Conservation (phyloP, 2,888 invertebrate genomes). For the Drosophila eohydei region DNA sequence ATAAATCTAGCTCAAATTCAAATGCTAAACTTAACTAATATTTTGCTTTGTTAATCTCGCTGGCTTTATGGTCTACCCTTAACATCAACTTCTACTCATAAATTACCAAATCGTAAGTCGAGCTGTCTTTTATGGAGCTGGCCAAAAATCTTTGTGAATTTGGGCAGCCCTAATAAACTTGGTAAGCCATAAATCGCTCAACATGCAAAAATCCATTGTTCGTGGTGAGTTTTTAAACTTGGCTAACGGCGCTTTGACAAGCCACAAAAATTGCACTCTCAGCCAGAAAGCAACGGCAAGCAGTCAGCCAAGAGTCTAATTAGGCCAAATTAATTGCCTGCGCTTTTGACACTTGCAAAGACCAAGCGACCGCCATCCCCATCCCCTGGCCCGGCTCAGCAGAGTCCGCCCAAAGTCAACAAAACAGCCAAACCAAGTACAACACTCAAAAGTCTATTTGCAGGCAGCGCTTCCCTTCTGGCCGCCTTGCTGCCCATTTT, state of each 20-base stretch:
- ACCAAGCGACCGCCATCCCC: constrained; percentile 19
- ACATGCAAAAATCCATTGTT: constrained; percentile 64
- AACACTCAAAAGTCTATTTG: constrained; percentile 78
- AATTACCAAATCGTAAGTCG: constrained; percentile 24
- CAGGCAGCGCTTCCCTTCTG: constrained; percentile 40
- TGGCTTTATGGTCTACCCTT: neutral
- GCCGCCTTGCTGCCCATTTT: neutral
- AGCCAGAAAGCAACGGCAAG: constrained; percentile 37
- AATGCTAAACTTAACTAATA: neutral
- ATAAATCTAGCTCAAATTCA: neutral
- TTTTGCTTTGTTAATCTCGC: neutral
- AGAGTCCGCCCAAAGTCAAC: constrained; percentile 54
- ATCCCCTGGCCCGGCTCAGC: neutral
- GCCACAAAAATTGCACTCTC: constrained; percentile 73
- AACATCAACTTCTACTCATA: constrained; percentile 13
- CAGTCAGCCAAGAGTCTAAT: constrained; percentile 76
- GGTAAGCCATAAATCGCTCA: constrained; percentile 74
- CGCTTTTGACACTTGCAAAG: constrained; percentile 78
- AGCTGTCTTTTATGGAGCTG: constrained; percentile 7
- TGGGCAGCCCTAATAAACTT: constrained; percentile 52
- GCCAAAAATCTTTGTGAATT: constrained; percentile 31
- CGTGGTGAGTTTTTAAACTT: constrained; percentile 46
- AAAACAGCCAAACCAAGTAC: constrained; percentile 69
- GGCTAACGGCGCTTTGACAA: constrained; percentile 49
- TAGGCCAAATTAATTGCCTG: constrained; percentile 78